Conservation (phyloP, 2,797 vertebrate species). For the Trachops cirrhosus region DNA sequence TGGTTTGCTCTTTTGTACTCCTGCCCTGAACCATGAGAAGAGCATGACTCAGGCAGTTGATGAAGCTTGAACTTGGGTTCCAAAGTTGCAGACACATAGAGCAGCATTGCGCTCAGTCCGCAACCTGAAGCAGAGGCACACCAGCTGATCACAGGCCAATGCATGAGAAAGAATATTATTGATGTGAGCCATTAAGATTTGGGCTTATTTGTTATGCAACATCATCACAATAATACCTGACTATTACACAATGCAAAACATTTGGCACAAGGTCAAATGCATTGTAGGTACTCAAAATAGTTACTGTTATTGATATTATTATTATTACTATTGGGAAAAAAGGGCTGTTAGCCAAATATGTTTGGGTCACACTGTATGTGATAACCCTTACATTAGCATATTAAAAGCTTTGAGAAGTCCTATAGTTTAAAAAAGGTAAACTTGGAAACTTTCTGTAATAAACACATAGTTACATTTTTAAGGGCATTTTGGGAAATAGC, state of each 20-base stretch:
- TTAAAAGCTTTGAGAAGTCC: not conserved
- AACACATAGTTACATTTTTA: not conserved
- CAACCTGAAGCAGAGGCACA: not conserved
- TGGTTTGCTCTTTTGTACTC: not conserved
- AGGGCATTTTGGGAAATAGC: not conserved
- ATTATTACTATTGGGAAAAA: not conserved
- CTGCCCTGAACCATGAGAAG: not conserved
- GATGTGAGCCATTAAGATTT: not conserved
- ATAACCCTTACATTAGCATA: not conserved
- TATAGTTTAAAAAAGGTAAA: not conserved
- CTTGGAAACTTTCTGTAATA: not conserved
- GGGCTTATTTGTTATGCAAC: not conserved
- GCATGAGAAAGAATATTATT: not conserved
- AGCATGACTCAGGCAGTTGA: not conserved
- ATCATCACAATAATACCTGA: not conserved
- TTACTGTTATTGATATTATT: not conserved
- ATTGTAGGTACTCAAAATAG: not conserved
- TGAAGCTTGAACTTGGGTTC: not conserved
- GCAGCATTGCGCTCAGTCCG: not conserved
- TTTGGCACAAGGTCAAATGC: not conserved
- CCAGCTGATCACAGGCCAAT: not conserved
- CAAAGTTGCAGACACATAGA: not conserved
- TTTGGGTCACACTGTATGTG: not conserved
- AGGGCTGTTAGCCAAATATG: not conserved
- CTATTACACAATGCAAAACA: not conserved